Conservation (phyloP, 2,888 invertebrate species). For the Melipona bicolor region DNA sequence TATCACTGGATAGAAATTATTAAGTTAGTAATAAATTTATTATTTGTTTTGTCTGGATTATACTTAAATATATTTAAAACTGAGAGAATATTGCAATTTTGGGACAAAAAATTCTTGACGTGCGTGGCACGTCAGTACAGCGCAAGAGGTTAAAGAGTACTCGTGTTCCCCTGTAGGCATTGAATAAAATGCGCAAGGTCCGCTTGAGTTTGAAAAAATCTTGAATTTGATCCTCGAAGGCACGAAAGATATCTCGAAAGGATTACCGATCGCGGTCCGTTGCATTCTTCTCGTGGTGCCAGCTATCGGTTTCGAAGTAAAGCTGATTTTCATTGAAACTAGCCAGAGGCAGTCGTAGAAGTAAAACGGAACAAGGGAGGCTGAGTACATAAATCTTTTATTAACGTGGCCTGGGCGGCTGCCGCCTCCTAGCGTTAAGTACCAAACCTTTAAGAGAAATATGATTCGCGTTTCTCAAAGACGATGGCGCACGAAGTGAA, state of each 20-base stretch:
- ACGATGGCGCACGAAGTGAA: slow-evolving; percentile 22
- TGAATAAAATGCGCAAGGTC: neutral
- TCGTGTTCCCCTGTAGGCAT: neutral
- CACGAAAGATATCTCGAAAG: neutral
- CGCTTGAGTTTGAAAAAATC: neutral
- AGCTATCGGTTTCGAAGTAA: slow-evolving; percentile 25
- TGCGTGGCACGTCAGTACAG: too few species aligned
- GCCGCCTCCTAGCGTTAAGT: slow-evolving; percentile 60
- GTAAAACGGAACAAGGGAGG: slow-evolving; percentile 9
- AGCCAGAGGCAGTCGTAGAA: slow-evolving; percentile 43
- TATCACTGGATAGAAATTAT: too few species aligned
- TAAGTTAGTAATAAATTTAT: too few species aligned
- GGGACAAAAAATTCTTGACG: too few species aligned
- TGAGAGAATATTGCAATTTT: too few species aligned
- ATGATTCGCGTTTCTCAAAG: slow-evolving; percentile 51
- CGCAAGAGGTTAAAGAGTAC: neutral
- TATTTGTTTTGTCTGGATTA: too few species aligned
- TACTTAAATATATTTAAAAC: too few species aligned
- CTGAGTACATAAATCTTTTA: slow-evolving; percentile 67
- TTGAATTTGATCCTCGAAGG: neutral
- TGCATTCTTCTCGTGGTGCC: slow-evolving; percentile 18
- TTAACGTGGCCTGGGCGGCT: slow-evolving; percentile 35
- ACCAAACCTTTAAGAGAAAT: slow-evolving; percentile 68
- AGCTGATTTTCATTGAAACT: slow-evolving; percentile 40
- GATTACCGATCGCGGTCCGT: slow-evolving; percentile 8